Base-by-base conservation (phyloP, 2,113 vertebrate genomes). In the Aviceda subcristata region DNA sequence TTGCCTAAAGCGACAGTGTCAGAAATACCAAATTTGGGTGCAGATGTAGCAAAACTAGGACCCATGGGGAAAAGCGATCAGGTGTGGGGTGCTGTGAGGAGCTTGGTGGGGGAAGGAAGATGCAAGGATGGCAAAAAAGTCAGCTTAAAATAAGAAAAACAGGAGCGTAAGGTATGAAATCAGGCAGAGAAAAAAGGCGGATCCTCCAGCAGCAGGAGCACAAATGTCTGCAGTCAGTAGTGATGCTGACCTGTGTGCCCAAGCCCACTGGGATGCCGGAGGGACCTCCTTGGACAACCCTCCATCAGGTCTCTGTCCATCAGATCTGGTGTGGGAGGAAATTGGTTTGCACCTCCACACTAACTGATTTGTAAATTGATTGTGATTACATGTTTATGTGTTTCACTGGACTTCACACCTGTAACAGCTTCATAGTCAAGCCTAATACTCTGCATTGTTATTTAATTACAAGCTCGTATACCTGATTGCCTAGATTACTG, bases 161-260 rank as follows among this genome's bases (percentile, higher is more conserved):
- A 6, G 13, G 50, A 8, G 15, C n/a, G 6, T 16, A 46, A 87
- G 11, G 5, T 66, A 46, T 48, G 20, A 64, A 87, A 26, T 73
- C 23, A 55, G 29, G 3, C 12, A 64, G 34, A 77, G 9, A 13
- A 74, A 55, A 88, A 74, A 60, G 9, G 7, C 4, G 3, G 53
- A 48, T 73, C 15, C 11, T 45, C 7, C 41, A 78, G 30, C 39
- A 84, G 57, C 11, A 41, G 45, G 12, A 87, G 17, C 24, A 59
- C 0, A 0, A 45, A 57, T 5, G 4, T 13, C 19, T 69, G 18
- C 56, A 74, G 56, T 13, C 1, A 51, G 34, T 41, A 15, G 7
- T 22, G 50, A 53, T 53, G 12, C 7, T 43, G 23, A 69, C 50
- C 63, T 84, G 64, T 0, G 1, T 29, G 38, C 10, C 27, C 7